A percentile compares a stretch with the other conserved stretches of the same genome.
These are phyloP conservation scores for Papilio xuthus DNA, from an alignment of 1,140 invertebrate genomes.

Conservation along the genomic window DNA sequence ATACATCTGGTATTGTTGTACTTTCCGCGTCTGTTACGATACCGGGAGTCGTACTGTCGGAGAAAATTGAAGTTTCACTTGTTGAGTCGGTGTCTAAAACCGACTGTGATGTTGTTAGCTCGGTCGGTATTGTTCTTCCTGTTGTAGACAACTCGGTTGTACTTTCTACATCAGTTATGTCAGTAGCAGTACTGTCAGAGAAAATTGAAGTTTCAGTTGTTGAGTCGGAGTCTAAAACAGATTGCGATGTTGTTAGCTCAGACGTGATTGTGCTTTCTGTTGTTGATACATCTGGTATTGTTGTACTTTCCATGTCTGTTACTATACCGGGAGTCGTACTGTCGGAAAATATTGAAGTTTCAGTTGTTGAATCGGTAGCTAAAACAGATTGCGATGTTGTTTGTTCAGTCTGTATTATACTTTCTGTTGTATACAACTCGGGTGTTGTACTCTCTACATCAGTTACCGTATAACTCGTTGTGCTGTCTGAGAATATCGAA, in stretches of 20 bases:
- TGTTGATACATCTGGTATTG: background rate
- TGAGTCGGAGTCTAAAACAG: background rate
- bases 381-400: background rate
- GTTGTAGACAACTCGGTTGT: background rate
- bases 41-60: background rate
- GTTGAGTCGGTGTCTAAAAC: background rate
- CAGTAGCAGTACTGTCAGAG: background rate
- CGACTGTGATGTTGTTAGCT: background rate
- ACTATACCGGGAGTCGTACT: background rate
- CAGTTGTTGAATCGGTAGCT: slow-evolving; percentile 1
- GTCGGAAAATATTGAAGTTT: background rate
- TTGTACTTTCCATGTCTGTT: background rate
- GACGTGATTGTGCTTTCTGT: background rate
- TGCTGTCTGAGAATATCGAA: background rate
- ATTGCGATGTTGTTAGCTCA: slow-evolving; percentile 10
- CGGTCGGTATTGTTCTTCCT: background rate
- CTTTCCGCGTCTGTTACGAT: background rate
- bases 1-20: background rate
- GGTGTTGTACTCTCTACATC: background rate
- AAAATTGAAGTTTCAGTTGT: slow-evolving; percentile 9
- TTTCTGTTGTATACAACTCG: background rate
- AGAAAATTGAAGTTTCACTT: background rate
- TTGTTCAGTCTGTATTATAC: background rate
- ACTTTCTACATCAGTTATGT: background rate
- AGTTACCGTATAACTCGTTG: background rate